Percentiles rank a stretch among this genome's conserved stretches.
Conservation (phyloP, 2,113 vertebrate species). For the Onychorhynchus coronatus region DNA sequence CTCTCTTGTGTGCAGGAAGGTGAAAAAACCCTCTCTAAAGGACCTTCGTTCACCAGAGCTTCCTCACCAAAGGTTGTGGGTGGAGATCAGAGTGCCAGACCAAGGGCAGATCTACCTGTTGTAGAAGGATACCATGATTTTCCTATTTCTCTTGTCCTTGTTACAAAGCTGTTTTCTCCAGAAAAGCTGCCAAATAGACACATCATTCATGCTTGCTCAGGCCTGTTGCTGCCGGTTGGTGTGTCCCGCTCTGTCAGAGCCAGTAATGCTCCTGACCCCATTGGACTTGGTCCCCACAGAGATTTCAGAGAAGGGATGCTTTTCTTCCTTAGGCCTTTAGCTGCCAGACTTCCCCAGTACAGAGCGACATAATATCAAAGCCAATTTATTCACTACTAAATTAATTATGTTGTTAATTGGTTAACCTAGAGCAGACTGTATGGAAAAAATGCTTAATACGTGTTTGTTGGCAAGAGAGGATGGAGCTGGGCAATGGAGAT, state of each 20-base stretch:
- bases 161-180: neutral
- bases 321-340: neutral
- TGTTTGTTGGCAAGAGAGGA: neutral
- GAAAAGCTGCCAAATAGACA: neutral
- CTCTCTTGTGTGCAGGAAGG: neutral
- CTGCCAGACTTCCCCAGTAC: neutral
- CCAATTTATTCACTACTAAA: neutral
- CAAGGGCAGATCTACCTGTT: too few species aligned
- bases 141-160: neutral
- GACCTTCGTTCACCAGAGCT: neutral
- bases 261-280: neutral
- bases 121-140: accelerated
- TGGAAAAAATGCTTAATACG: neutral
- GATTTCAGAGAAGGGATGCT: neutral
- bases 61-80: neutral
- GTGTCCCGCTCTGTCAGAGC: neutral
- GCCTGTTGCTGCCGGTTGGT: neutral
- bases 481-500: neutral
- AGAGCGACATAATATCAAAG: neutral
- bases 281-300: neutral
- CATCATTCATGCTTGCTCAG: neutral
- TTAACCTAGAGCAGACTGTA: neutral
- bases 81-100: neutral
- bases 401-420: slow-evolving; percentile 6
- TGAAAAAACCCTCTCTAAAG: neutral